Evolutionary conservation across 2,888 invertebrate species (phyloP), one percentile per base, ranked within the genome.

Genomic region (Meteorus colon): DNA sequence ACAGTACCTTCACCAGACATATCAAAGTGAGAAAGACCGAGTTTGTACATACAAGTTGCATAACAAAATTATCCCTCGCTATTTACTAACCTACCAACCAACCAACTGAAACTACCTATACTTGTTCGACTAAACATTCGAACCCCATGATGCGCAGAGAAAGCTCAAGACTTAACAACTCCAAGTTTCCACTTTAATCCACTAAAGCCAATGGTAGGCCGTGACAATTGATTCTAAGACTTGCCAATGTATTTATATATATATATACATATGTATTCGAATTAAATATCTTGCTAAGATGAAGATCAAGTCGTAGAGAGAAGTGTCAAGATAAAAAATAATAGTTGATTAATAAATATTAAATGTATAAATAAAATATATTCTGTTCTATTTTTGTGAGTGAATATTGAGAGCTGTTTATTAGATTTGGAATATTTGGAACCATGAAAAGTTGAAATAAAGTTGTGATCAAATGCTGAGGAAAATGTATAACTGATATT

Each of bases 141-240:
- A 81, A 83, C 82, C 84, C 81, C 81, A 27, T 74, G 59, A 68
- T 70, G 48, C 65, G 14, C 24, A 59, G 48, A 45, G 69, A 66
- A 48, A 62, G 60, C 60, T 62, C 8, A 55, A 34, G 80, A 80
- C 82, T 83, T 81, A 88, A 85, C 84, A 79, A 83, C 85, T 87
- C 85, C 85, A 88, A 89, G 87, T 89, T 89, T 88, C 51, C 85
- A 82, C 84, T 89, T 89, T 89, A 89, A 89, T 89, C 89, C 88
- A 85, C 77, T 84, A 89, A 89, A 89, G 89, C 89, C 88, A 83
- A 55, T 85, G 79, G 78, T 87, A 89, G 89, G 86, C 88, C 84
- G 83, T 77, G 77, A 84, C 86, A 89, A 89, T 89, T 89, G 89
- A 89, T 89, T 88, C 83, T 80, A 80, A 84, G 84, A 79, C 80